Conservation (phyloP, 1,140 invertebrate genomes). For the Heliconius eleuchia region DNA sequence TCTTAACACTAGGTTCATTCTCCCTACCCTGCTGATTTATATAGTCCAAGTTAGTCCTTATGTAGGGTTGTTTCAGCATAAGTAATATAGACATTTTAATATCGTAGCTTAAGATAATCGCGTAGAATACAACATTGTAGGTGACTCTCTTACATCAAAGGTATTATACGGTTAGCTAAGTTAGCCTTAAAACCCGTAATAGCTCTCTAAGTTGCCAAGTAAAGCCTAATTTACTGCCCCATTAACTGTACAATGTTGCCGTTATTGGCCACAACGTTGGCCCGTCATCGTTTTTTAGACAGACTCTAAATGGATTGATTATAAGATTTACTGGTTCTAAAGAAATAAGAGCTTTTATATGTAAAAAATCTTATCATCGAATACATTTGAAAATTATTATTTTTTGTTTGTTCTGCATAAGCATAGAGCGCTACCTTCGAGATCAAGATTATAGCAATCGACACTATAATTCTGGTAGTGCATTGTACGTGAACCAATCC, state of each 20-base stretch:
- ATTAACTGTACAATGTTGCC: conserved; percentile 31
- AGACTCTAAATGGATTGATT: background rate
- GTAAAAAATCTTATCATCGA: no score
- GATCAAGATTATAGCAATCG: background rate
- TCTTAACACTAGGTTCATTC: no score
- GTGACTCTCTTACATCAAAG: conserved; percentile 19
- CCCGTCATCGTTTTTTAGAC: conserved; percentile 16
- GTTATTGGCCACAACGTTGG: conserved; percentile 28
- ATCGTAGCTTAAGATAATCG: background rate
- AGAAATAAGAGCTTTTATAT: background rate
- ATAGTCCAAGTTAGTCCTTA: background rate
- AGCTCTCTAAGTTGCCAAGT: conserved; percentile 36
- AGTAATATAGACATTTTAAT: background rate
- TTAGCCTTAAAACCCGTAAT: conserved; percentile 37
- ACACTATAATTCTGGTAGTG: background rate
- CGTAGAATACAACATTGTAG: conserved; percentile 21
- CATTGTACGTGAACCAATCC: conserved; percentile 28
- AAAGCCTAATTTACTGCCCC: conserved; percentile 39
- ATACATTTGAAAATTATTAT: no score
- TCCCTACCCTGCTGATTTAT: no score
- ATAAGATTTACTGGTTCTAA: background rate
- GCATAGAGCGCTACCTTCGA: background rate
- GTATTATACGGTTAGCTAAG: conserved; percentile 26
- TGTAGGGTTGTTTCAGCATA: background rate
- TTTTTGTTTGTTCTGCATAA: background rate